Evolutionary conservation across 2,113 vertebrate species (phyloP).

Genomic region (Formicarius rufipectus): DNA sequence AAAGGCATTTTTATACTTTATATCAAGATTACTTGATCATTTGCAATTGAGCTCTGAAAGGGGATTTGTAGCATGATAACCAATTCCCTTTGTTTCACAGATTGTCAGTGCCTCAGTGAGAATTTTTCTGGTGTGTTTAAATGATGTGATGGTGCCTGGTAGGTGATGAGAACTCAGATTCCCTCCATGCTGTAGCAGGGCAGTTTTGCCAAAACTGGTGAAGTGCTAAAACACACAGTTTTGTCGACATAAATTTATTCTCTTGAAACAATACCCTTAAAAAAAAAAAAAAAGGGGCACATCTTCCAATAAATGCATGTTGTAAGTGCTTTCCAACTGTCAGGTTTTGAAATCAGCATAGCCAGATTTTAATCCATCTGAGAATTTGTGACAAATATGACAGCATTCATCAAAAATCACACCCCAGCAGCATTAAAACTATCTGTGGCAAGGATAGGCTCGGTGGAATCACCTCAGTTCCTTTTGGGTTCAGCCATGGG

Average conservation of each 20-base stretch:
- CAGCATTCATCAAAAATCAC: neutral
- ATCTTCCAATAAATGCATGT: neutral
- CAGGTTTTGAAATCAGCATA: neutral
- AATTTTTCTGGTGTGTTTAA: neutral
- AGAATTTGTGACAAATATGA: neutral
- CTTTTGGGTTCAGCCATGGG: neutral
- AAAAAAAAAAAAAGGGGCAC: neutral
- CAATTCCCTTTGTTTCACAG: neutral
- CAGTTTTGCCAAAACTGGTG: neutral
- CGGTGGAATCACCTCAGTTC: fast-evolving
- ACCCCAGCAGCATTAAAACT: neutral
- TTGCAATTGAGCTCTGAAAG: neutral
- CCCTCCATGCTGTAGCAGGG: neutral
- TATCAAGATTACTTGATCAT: neutral
- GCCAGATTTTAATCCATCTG: neutral
- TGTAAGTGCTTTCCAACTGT: neutral
- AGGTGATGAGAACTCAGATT: neutral
- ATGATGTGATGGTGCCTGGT: neutral
- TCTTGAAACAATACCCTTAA: neutral
- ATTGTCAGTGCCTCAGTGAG: neutral
- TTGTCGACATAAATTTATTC: neutral
- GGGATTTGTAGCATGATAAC: neutral
- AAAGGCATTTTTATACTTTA: neutral
- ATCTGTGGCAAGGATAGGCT: neutral
- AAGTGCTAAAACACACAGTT: neutral